These are phyloP conservation scores for Lysandra coridon DNA, from an alignment of 2,888 invertebrate genomes.

Conservation along the genomic window DNA sequence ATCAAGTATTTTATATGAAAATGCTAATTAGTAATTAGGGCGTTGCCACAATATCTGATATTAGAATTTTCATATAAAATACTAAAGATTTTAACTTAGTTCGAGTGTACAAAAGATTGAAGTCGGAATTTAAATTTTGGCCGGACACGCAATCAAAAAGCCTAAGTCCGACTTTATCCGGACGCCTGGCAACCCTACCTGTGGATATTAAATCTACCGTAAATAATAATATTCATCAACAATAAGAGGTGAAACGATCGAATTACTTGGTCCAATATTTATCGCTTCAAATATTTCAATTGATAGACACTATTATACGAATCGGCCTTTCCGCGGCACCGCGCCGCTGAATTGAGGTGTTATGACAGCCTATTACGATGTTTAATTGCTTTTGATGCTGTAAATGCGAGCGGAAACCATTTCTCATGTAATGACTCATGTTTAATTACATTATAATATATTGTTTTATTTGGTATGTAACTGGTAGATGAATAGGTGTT, in stretches of 20 bases:
- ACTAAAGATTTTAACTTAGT: no score
- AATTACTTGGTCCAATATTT: background rate
- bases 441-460: no score
- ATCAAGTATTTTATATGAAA: no score
- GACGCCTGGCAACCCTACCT: conserved; percentile 31
- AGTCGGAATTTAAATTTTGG: no score
- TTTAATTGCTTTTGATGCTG: conserved; percentile 16
- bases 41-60: no score
- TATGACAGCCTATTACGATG: conserved; percentile 11
- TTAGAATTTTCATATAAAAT: no score
- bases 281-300: conserved; percentile 19
- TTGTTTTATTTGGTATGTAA: no score
- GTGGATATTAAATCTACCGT: conserved; percentile 31
- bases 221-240: conserved; percentile 47
- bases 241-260: conserved; percentile 41
- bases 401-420: background rate
- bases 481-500: no score
- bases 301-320: conserved; percentile 19
- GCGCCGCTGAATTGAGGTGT: background rate
- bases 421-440: conserved; percentile 1
- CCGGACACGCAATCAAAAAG: no score
- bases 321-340: conserved; percentile 14
- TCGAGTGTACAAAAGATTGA: background rate
- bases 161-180: background rate
- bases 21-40: no score